phyloP scores from a whole-genome alignment of 30 jellyfish, hydroid and myxozoan species.

The Aurelia aurita region DNA sequence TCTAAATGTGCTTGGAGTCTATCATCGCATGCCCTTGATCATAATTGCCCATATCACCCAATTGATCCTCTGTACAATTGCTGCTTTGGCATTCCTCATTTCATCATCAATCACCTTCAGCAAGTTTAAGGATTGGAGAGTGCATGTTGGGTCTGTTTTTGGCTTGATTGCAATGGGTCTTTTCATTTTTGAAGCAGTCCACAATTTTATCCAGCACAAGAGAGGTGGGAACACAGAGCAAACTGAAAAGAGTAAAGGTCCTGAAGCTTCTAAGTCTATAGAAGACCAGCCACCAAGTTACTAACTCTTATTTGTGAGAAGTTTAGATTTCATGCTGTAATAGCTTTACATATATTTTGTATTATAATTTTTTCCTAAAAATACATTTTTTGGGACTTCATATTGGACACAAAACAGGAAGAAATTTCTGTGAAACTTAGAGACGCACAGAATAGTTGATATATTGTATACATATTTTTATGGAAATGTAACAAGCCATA shows the following conservation, averaged over 20 bases:
- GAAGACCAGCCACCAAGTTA: slow-evolving; percentile 58
- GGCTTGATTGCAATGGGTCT: slow-evolving; percentile 69
- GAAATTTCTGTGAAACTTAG: too few relatives aligned
- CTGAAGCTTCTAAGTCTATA: neutral
- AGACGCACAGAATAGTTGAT: too few relatives aligned
- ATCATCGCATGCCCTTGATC: slow-evolving; percentile 55
- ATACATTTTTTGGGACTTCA: too few relatives aligned
- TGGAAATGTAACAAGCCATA: too few relatives aligned
- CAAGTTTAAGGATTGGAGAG: slow-evolving; percentile 34
- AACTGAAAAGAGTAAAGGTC: neutral
- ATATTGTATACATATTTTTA: too few relatives aligned
- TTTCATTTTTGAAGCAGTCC: slow-evolving; percentile 43
- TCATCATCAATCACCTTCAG: slow-evolving; percentile 38
- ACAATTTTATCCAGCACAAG: slow-evolving; percentile 38
- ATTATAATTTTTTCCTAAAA: too few relatives aligned
- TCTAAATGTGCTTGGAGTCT: slow-evolving; percentile 36
- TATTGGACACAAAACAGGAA: too few relatives aligned
- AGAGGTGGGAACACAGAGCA: slow-evolving; percentile 1
- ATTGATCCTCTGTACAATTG: slow-evolving; percentile 44
- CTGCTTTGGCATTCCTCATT: slow-evolving; percentile 57
- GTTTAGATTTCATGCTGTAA: too few relatives aligned
- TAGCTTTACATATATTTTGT: too few relatives aligned
- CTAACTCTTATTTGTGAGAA: neutral
- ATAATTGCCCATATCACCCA: slow-evolving; percentile 45
- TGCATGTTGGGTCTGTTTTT: slow-evolving; percentile 51